Conservation (phyloP, 2,888 invertebrate genomes). For the Dioctria rufipes region DNA sequence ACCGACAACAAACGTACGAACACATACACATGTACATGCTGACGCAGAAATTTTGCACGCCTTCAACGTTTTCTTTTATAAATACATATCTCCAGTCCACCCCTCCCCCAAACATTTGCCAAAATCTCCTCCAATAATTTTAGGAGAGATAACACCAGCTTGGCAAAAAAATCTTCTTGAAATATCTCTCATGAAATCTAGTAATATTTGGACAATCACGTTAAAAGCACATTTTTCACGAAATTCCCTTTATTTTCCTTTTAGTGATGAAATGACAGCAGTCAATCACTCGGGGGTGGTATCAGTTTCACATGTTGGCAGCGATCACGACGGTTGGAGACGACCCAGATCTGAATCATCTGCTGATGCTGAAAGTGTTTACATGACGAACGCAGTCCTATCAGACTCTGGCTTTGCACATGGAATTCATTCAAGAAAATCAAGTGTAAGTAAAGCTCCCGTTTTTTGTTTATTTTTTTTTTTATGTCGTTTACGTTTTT, state of each 20-base stretch:
- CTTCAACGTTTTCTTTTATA: too few relatives aligned
- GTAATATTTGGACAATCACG: slow-evolving; percentile 40
- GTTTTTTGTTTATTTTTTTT: slow-evolving; percentile 25
- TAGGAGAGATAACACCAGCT: background rate
- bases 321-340: slow-evolving; percentile 79
- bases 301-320: slow-evolving; percentile 69
- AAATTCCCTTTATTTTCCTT: slow-evolving; percentile 38
- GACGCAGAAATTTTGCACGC: too few relatives aligned
- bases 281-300: slow-evolving; percentile 72
- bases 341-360: slow-evolving; percentile 86
- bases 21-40: too few relatives aligned
- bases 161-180: background rate
- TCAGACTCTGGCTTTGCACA: slow-evolving; percentile 68
- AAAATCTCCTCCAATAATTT: background rate
- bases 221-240: slow-evolving; percentile 44
- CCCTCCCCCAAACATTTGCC: background rate
- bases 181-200: background rate
- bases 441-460: slow-evolving; percentile 68
- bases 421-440: slow-evolving; percentile 70
- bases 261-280: slow-evolving; percentile 84
- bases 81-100: background rate
- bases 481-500: slow-evolving; percentile 12
- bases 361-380: slow-evolving; percentile 83
- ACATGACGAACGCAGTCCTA: slow-evolving; percentile 71
- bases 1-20: too few relatives aligned